Evolutionary conservation across 2,797 vertebrate species (phyloP).

Genomic region (Melanotaenia maccullochi): DNA sequence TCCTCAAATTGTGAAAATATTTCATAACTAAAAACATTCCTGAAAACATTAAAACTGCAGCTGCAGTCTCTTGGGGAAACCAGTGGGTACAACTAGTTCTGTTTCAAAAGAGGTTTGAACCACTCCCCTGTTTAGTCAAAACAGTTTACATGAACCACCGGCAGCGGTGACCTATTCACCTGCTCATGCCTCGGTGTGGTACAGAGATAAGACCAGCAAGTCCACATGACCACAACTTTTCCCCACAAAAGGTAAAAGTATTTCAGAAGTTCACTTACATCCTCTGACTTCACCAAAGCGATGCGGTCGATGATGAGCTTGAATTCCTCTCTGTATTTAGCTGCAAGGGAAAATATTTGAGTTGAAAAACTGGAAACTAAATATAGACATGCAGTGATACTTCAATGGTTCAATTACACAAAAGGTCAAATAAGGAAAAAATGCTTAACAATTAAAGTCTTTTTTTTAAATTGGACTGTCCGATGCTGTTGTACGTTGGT

Average conservation of each 20-base stretch:
- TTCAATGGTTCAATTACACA: not conserved
- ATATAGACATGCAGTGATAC: constrained; percentile 17
- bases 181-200: constrained; percentile 3
- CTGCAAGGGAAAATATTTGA: constrained; percentile 63
- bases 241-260: constrained; percentile 57
- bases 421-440: not conserved
- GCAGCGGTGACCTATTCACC: not conserved
- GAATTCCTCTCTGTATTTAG: constrained; percentile 88
- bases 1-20: not conserved
- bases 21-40: not conserved
- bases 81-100: constrained; percentile 5
- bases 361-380: constrained; percentile 45
- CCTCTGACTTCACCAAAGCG: constrained; percentile 85
- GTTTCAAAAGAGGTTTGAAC: not conserved
- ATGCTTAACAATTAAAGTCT: not conserved
- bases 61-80: constrained; percentile 17
- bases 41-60: constrained; percentile 28
- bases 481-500: too few species aligned
- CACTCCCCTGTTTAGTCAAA: not conserved
- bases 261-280: constrained; percentile 76
- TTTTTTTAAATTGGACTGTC: too few species aligned
- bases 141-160: not conserved
- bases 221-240: constrained; percentile 1
- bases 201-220: constrained; percentile 1
- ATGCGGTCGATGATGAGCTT: constrained; percentile 85